These are phyloP conservation scores for Tiphia femorata DNA, from an alignment of 2,888 invertebrate species.

Conservation along the genomic window DNA sequence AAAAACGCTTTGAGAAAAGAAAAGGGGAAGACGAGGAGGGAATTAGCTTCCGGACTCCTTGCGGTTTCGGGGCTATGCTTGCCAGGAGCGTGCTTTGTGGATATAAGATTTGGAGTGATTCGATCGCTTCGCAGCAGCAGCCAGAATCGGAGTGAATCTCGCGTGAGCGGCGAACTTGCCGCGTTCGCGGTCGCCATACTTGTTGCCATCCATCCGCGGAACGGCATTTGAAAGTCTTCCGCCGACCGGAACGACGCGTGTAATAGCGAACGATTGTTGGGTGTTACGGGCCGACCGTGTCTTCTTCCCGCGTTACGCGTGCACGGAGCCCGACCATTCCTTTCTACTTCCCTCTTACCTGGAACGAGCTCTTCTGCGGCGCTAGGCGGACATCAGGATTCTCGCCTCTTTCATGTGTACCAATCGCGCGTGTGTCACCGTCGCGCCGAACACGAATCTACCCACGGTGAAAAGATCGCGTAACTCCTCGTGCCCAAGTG, in stretches of 20 bases:
- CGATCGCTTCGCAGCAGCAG: no score
- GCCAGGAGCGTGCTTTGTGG: no score
- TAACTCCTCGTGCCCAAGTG: background rate
- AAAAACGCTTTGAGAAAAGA: no score
- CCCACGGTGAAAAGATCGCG: background rate
- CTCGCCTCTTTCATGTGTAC: background rate
- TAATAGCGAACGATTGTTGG: no score
- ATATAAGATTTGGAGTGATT: no score
- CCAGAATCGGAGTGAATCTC: no score
- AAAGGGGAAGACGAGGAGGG: no score
- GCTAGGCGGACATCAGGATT: background rate
- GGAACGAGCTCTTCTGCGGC: background rate
- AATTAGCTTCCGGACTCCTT: no score
- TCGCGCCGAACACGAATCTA: no score
- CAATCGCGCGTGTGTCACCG: background rate
- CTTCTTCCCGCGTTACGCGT: no score
- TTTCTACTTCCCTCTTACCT: background rate
- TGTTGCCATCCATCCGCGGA: background rate
- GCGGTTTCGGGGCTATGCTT: no score
- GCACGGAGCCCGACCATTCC: background rate
- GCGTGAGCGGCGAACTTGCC: background rate
- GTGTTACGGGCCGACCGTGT: no score
- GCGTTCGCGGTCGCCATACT: background rate
- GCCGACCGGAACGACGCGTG: background rate
- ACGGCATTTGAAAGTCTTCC: background rate